These are phyloP conservation scores for Xylota sylvarum DNA, from an alignment of 2,888 invertebrate genomes.

Conservation along the genomic window DNA sequence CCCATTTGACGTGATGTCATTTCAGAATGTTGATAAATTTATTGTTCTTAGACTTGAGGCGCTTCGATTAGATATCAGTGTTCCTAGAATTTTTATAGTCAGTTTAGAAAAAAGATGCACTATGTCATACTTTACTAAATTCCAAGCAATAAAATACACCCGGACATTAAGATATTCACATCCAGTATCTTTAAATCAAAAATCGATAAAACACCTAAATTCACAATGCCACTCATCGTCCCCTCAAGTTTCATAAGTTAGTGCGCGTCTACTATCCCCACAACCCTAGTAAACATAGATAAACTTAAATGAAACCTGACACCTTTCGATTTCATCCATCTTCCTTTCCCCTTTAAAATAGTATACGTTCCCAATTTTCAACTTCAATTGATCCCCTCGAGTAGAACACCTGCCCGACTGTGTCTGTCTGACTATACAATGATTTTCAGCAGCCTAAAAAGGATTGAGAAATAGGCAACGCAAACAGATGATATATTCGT, in stretches of 20 bases:
- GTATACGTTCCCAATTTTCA: slow-evolving; percentile 32
- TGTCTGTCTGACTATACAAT: slow-evolving; percentile 6
- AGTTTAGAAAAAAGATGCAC: no score
- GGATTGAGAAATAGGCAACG: slow-evolving; percentile 60
- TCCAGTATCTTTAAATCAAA: no score
- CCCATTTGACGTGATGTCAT: not conserved
- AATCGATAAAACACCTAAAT: no score
- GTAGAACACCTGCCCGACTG: slow-evolving; percentile 14
- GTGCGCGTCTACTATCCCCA: no score
- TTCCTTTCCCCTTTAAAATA: not conserved
- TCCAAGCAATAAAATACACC: no score
- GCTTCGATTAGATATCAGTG: not conserved
- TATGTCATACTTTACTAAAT: no score
- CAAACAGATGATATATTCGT: slow-evolving; percentile 27
- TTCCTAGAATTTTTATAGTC: no score
- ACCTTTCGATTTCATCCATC: slow-evolving; percentile 6
- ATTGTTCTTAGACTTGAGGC: not conserved
- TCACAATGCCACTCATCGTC: no score
- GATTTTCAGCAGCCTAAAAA: slow-evolving; percentile 42
- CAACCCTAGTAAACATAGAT: not conserved
- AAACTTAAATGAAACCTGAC: slow-evolving; percentile 19
- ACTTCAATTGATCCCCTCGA: slow-evolving; percentile 18
- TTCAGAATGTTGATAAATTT: no score
- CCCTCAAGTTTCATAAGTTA: no score
- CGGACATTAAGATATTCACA: no score